phyloP scores from a whole-genome alignment of 2,113 vertebrate genomes.

The Cochlearius cochlearius region DNA sequence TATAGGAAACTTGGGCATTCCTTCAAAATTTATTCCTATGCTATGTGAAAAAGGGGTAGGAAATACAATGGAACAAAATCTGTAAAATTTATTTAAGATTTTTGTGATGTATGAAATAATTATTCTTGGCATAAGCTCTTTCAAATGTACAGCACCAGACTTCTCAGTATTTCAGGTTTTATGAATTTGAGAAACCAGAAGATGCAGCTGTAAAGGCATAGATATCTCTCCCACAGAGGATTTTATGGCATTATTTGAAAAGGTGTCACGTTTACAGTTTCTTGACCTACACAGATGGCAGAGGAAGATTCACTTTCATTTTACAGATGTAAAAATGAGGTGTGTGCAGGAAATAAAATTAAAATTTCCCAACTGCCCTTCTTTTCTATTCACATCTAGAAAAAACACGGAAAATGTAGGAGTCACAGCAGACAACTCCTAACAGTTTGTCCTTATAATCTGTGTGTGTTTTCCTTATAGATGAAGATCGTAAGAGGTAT shows the following conservation, averaged over 20 bases:
- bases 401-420: not conserved
- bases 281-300: not conserved
- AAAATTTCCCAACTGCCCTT: not conserved
- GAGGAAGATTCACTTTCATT: not conserved
- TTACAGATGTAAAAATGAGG: not conserved
- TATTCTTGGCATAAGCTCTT: not conserved
- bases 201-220: not conserved
- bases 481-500: not conserved
- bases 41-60: not conserved
- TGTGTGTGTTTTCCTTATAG: not conserved
- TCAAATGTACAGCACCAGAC: not conserved
- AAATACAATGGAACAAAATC: not conserved
- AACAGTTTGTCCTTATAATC: not conserved
- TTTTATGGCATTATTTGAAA: not conserved
- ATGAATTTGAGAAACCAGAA: not conserved
- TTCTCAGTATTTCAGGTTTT: not conserved
- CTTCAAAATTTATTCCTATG: not conserved
- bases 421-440: not conserved
- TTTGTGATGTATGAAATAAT: not conserved
- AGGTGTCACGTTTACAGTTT: not conserved
- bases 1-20: not conserved
- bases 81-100: not conserved
- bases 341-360: not conserved
- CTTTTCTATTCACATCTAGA: not conserved
- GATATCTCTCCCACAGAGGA: not conserved